Evolutionary conservation across 2,797 vertebrate genomes (phyloP), one percentile per base, ranked within the genome.

Genomic region (Xiphophorus birchmanni): DNA sequence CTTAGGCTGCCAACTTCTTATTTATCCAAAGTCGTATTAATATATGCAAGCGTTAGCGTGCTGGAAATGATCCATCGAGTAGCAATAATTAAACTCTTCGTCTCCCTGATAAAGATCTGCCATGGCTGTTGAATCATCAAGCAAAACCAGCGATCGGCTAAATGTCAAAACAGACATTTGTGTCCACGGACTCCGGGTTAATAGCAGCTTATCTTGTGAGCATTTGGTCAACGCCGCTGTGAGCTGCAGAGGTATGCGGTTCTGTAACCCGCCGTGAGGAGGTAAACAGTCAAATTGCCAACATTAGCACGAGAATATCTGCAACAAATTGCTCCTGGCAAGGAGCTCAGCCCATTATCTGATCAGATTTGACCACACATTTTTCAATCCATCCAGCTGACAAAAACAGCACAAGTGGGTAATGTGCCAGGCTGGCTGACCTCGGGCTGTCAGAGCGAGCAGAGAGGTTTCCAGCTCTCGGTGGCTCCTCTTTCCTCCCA

Each of bases 261-360:
- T 79, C 15, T 73, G 63, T 26, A 52, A 13, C 78, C 63, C 44
- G 2, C 10, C 44, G 48, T 9, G 48, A 84, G 75, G 76, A 23
- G 6, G 84, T 83, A 82, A 91, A 88, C 87, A 82, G 82, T 82
- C 67, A 87, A 86, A 89, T 73, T 82, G 84, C 67, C 63, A 2
- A 77, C 87, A 91, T 91, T 80, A 90, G 82, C 75, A 52, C 75
- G 77, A 83, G 75, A 77, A 88, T 82, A 88, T 86, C 87, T 54
- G 21, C 80, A 81, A 85, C 88, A 91, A 87, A 92, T 89, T 88
- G 91, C 85, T 88, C 74, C 85, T 83, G 88, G 86, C 81, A 74
- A 74, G 77, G 73, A 88, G 84, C 75, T 2, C 80, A 80, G 82
- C 80, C 88, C 75, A 84, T 93, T 92, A 91, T 91, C 87, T 89